Conservation (phyloP, 2,888 invertebrate species). For the Pseudanteris insignis region DNA sequence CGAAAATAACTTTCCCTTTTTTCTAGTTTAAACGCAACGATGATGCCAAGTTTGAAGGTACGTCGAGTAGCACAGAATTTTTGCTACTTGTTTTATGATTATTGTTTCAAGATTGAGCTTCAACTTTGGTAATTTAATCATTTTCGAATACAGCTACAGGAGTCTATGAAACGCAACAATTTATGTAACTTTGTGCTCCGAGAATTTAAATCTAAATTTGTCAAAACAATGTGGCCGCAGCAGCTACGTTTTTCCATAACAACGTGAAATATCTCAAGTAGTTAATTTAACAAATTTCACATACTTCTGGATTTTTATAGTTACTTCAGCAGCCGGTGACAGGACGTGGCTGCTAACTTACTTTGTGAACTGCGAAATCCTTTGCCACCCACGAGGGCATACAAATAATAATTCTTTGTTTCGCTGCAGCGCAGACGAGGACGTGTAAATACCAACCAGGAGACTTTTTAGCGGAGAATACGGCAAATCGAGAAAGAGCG, state of each 20-base stretch:
- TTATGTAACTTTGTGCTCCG: too few relatives aligned
- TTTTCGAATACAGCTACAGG: not conserved
- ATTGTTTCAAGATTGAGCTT: conserved; percentile 6
- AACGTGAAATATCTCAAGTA: not conserved
- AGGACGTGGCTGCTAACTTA: conserved; percentile 62
- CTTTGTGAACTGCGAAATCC: conserved; percentile 65
- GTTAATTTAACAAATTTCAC: conserved; percentile 5
- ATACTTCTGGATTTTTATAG: conserved; percentile 17
- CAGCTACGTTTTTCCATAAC: too few relatives aligned
- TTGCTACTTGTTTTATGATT: conserved; percentile 11
- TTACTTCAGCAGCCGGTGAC: conserved; percentile 35
- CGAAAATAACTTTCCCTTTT: conserved; percentile 38
- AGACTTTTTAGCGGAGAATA: conserved; percentile 46
- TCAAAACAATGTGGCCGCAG: too few relatives aligned
- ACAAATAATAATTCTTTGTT: conserved; percentile 66
- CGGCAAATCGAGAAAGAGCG: conserved; percentile 42
- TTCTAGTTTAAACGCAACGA: conserved; percentile 23
- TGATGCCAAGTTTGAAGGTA: conserved; percentile 16
- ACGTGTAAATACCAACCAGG: conserved; percentile 62
- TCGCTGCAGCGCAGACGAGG: conserved; percentile 54
- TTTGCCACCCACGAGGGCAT: conserved; percentile 59
- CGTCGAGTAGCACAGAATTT: conserved; percentile 5
- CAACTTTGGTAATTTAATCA: not conserved
- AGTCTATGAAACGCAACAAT: too few relatives aligned
- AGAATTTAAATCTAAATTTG: too few relatives aligned